A percentile compares a stretch with the other conserved stretches of the same genome.
Evolutionary conservation across 1,140 invertebrate genomes (phyloP).

Genomic region (Platyura marginata): DNA sequence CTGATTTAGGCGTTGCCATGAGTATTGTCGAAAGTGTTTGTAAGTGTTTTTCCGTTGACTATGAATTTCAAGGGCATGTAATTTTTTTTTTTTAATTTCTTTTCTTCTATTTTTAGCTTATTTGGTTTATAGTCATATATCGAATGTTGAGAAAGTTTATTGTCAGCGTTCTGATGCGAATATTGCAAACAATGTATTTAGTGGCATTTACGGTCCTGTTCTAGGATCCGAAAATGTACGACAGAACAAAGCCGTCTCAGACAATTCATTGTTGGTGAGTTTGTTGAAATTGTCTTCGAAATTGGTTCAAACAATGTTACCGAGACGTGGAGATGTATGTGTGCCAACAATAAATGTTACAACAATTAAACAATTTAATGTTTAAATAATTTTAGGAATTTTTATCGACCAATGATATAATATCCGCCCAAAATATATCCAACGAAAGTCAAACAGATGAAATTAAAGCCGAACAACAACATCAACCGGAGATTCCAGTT

Average conservation of each 20-base stretch:
- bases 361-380: no score
- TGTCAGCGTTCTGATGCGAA: slow-evolving; percentile 30
- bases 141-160: slow-evolving; percentile 34
- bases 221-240: slow-evolving; percentile 35
- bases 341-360: no score
- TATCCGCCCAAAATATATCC: slow-evolving; percentile 11
- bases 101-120: no score
- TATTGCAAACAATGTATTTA: slow-evolving; percentile 28
- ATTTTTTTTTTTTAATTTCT: no score
- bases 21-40: slow-evolving; percentile 57
- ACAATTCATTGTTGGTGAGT: slow-evolving; percentile 46
- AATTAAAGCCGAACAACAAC: slow-evolving; percentile 45
- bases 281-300: slow-evolving; percentile 44
- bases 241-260: slow-evolving; percentile 36
- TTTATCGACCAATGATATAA: slow-evolving; percentile 1
- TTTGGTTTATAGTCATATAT: slow-evolving; percentile 36
- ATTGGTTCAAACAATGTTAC: slow-evolving; percentile 47
- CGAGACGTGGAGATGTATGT: slow-evolving; percentile 17
- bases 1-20: slow-evolving; percentile 50
- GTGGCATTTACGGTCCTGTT: slow-evolving; percentile 46
- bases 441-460: slow-evolving; percentile 53
- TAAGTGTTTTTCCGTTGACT: slow-evolving; percentile 8
- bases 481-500: slow-evolving; percentile 14
- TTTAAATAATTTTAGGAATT: slow-evolving; percentile 7
- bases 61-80: not conserved